Evolutionary conservation across 2,888 invertebrate genomes (phyloP).

Genomic region (Amorpha juglandis): DNA sequence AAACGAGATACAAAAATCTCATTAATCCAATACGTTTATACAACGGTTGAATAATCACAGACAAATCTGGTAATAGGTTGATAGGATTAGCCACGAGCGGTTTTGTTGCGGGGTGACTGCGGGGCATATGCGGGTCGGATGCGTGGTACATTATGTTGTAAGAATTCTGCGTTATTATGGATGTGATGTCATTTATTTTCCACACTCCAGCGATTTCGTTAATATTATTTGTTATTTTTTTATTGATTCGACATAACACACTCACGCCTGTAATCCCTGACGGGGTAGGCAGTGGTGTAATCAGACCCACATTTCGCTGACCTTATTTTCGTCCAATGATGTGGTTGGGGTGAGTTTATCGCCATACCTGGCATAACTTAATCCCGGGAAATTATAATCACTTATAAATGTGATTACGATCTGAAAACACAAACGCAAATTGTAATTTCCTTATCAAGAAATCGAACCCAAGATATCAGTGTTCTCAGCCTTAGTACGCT

Average conservation of each 20-base stretch:
- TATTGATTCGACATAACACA: not conserved
- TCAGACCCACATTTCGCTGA: too few relatives aligned
- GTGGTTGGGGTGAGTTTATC: too few relatives aligned
- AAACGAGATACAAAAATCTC: conserved; percentile 27
- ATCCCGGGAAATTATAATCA: too few relatives aligned
- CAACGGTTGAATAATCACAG: conserved; percentile 42
- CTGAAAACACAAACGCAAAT: too few relatives aligned
- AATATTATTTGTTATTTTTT: not conserved
- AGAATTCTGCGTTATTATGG: not conserved
- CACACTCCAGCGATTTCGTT: not conserved
- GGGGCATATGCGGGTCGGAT: not conserved
- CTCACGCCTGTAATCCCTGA: too few relatives aligned
- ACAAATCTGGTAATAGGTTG: conserved; percentile 45
- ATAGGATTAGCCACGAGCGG: conserved; percentile 41
- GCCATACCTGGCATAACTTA: too few relatives aligned
- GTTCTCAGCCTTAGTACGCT: too few relatives aligned
- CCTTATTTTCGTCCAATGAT: too few relatives aligned
- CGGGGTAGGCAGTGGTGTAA: too few relatives aligned
- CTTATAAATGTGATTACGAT: too few relatives aligned
- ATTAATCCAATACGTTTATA: conserved; percentile 37
- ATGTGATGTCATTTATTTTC: conserved; percentile 5
- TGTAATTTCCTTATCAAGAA: too few relatives aligned
- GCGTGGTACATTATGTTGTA: conserved; percentile 7
- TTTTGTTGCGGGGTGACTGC: conserved; percentile 16
- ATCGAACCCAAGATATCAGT: too few relatives aligned